Conservation (phyloP, 2,113 vertebrate species). For the Emydocephalus ijimae region DNA sequence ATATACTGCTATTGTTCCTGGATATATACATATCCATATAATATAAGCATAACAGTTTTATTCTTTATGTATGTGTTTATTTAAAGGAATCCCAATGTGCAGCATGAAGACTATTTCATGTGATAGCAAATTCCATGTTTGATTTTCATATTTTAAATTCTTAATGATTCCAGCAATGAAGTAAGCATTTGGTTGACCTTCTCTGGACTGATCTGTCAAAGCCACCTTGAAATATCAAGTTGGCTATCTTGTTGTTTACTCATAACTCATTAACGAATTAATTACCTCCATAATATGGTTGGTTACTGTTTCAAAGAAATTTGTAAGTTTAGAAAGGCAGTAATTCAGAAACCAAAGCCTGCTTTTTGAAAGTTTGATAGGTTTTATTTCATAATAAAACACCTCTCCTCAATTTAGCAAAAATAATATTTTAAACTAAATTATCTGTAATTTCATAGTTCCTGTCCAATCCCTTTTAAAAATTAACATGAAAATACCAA, state of each 20-base stretch:
- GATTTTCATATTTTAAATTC: background rate
- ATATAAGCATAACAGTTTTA: background rate
- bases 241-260: background rate
- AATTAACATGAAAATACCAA: background rate
- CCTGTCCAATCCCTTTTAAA: background rate
- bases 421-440: background rate
- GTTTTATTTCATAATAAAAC: background rate
- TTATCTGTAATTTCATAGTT: background rate
- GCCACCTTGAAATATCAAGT: background rate
- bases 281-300: background rate
- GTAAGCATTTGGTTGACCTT: background rate
- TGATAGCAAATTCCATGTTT: background rate
- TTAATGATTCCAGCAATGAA: background rate
- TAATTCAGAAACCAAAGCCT: background rate
- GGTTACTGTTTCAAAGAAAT: background rate
- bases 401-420: background rate
- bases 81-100: background rate
- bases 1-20: background rate
- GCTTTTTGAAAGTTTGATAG: background rate
- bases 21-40: background rate
- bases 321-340: background rate
- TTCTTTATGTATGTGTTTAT: background rate
- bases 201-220: background rate
- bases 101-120: background rate
- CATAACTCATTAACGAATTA: background rate